Percentiles rank a stretch among this genome's conserved stretches.
Conservation (phyloP, 2,113 vertebrate species). For the Pyxicephalus adspersus region DNA sequence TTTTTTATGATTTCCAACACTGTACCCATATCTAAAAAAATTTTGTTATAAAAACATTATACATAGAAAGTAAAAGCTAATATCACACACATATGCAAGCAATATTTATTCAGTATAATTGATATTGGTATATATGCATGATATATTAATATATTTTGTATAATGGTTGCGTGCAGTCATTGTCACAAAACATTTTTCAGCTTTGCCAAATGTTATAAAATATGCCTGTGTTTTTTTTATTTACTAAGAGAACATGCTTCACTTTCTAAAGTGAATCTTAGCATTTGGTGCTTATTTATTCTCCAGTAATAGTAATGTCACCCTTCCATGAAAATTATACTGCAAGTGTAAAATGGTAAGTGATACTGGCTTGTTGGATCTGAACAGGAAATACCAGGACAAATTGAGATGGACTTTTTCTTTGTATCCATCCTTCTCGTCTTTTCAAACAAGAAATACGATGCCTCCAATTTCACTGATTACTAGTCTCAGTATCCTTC, state of each 20-base stretch:
- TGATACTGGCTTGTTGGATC: conserved; percentile 62
- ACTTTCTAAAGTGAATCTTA: background rate
- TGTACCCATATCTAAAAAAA: no score
- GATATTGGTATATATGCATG: background rate
- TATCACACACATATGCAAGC: no score
- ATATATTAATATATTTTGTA: background rate
- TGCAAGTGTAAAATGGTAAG: conserved; percentile 64
- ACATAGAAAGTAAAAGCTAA: no score
- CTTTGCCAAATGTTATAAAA: no score
- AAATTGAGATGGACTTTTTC: conserved; percentile 65
- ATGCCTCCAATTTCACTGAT: conserved; percentile 71
- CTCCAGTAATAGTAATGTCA: conserved; percentile 37
- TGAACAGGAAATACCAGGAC: conserved; percentile 66
- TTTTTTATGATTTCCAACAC: no score
- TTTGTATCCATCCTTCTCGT: conserved; percentile 62
- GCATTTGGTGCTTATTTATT: background rate
- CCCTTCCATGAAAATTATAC: conserved; percentile 65
- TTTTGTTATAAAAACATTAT: no score
- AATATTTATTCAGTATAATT: no score
- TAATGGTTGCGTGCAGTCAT: no score
- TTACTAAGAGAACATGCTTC: no score
- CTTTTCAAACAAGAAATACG: conserved; percentile 68
- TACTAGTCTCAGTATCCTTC: conserved; percentile 70
- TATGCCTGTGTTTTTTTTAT: no score
- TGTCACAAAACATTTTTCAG: no score